phyloP scores from a whole-genome alignment of 2,888 invertebrate species.

The Caenorhabditis sp. region DNA sequence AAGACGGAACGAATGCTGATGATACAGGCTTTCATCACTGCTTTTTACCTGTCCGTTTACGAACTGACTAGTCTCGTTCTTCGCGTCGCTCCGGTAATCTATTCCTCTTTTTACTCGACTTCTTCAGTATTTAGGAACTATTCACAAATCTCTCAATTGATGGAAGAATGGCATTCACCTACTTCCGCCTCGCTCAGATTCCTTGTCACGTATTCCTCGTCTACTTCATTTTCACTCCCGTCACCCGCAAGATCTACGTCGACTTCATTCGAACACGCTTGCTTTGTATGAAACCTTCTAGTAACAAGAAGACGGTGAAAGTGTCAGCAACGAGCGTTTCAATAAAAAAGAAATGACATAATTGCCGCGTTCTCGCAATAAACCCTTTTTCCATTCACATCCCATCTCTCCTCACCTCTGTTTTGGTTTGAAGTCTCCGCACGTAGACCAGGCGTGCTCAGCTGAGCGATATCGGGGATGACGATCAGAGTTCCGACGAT shows the following conservation, averaged over 20 bases:
- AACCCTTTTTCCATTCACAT: too few species aligned
- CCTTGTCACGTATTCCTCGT: slow-evolving; percentile 42
- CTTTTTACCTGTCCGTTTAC: slow-evolving; percentile 38
- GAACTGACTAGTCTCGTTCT: slow-evolving; percentile 36
- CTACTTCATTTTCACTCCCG: slow-evolving; percentile 39
- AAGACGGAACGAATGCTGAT: slow-evolving; percentile 44
- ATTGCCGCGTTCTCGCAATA: neutral
- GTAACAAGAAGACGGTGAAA: slow-evolving; percentile 16
- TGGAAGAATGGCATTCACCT: slow-evolving; percentile 39
- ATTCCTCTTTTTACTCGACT: too few species aligned
- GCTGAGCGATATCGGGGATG: slow-evolving; percentile 93
- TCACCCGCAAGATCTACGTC: slow-evolving; percentile 35
- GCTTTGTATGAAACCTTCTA: slow-evolving; percentile 27
- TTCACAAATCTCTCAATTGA: slow-evolving; percentile 25
- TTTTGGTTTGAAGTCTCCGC: slow-evolving; percentile 52
- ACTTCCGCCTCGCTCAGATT: slow-evolving; percentile 36
- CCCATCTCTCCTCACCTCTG: slow-evolving; percentile 42
- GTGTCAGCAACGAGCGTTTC: slow-evolving; percentile 17
- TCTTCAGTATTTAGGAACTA: slow-evolving; percentile 7
- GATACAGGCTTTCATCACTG: slow-evolving; percentile 46
- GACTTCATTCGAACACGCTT: slow-evolving; percentile 17
- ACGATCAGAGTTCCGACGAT: slow-evolving; percentile 96
- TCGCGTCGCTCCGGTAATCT: slow-evolving; percentile 25
- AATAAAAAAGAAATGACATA: neutral
- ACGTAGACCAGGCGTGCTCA: slow-evolving; percentile 86